phyloP scores from a whole-genome alignment of 2,113 vertebrate species.

The Choloepus hoffmanni region DNA sequence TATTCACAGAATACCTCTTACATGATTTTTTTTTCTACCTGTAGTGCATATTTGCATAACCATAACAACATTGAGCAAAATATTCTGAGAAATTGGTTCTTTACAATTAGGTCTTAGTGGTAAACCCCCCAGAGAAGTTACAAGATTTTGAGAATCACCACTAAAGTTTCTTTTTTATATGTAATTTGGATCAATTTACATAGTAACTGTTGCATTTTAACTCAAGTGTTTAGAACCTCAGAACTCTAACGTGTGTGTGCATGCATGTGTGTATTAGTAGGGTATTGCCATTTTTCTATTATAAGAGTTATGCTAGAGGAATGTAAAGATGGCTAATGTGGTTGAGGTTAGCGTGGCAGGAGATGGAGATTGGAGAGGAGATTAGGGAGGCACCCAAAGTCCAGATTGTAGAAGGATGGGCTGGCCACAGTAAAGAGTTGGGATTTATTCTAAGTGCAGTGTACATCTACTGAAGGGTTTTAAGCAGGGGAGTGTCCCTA shows the following conservation, averaged over 20 bases:
- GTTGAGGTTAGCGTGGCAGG: background rate
- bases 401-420: background rate
- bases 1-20: slow-evolving; percentile 68
- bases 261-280: background rate
- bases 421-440: background rate
- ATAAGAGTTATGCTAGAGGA: background rate
- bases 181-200: slow-evolving; percentile 72
- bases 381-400: background rate
- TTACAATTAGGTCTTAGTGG: slow-evolving; percentile 42
- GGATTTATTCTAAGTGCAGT: background rate
- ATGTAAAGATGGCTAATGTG: background rate
- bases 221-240: slow-evolving; percentile 26
- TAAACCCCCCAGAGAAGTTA: slow-evolving; percentile 77
- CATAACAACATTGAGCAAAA: slow-evolving; percentile 72
- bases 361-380: background rate
- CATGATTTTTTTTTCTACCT: slow-evolving; percentile 76
- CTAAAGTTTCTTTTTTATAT: slow-evolving; percentile 80
- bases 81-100: slow-evolving; percentile 70
- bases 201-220: slow-evolving; percentile 42
- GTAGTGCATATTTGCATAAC: slow-evolving; percentile 31
- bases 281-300: background rate
- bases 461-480: background rate
- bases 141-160: slow-evolving; percentile 79
- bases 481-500: background rate
- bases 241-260: background rate